Percentiles rank a stretch among this genome's conserved stretches.
Conservation (phyloP, 2,888 invertebrate species). For the Galerucella nymphaeae region DNA sequence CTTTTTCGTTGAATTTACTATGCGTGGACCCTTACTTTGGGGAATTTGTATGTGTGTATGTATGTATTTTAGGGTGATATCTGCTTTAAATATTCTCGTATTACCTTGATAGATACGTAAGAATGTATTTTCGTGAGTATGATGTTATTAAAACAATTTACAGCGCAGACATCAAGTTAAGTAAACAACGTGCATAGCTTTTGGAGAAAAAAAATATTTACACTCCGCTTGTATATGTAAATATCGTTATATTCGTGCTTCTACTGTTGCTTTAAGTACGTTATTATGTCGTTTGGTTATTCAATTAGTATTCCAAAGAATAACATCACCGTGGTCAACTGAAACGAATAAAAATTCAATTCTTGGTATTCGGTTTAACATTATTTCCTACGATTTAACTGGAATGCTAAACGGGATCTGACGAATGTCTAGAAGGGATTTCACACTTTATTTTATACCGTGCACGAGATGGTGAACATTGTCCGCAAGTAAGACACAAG, state of each 20-base stretch:
- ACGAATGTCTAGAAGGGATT: background rate
- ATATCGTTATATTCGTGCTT: conserved; percentile 28
- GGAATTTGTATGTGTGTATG: too few relatives aligned
- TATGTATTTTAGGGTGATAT: too few relatives aligned
- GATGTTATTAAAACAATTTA: conserved; percentile 15
- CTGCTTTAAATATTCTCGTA: background rate
- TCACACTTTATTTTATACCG: background rate
- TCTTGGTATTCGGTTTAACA: conserved; percentile 1
- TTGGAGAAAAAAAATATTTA: conserved; percentile 27
- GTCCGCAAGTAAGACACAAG: too few relatives aligned
- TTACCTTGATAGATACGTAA: background rate
- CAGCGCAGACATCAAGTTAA: background rate
- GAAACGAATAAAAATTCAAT: conserved; percentile 1
- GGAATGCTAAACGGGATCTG: background rate
- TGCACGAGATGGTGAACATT: too few relatives aligned
- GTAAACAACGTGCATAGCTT: conserved; percentile 16
- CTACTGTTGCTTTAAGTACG: conserved; percentile 26
- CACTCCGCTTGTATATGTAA: conserved; percentile 22
- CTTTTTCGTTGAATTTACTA: too few relatives aligned
- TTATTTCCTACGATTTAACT: background rate
- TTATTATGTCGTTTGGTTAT: conserved; percentile 28
- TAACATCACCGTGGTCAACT: conserved; percentile 6
- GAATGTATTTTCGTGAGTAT: background rate
- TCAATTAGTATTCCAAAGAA: conserved; percentile 27
- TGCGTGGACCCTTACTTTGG: too few relatives aligned